A percentile compares a stretch with the other conserved stretches of the same genome.
Conservation (phyloP, 2,888 invertebrate species). For the Epinotia brunnichana region DNA sequence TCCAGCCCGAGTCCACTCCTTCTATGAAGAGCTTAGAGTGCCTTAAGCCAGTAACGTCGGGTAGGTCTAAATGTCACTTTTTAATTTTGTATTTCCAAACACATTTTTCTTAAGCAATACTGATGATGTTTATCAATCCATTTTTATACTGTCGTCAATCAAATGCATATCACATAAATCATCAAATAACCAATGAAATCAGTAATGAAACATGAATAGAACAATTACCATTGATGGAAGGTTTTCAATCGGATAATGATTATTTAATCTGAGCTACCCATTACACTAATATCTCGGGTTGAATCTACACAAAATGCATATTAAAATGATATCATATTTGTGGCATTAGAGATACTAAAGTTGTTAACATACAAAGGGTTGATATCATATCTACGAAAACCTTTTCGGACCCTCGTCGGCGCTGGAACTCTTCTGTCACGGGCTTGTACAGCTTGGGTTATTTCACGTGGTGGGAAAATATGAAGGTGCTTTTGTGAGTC, state of each 20-base stretch:
- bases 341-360: slow-evolving; percentile 30
- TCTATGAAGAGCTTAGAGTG: too few species aligned
- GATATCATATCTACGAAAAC: slow-evolving; percentile 31
- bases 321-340: slow-evolving; percentile 25
- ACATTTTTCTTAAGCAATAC: not conserved
- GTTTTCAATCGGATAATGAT: slow-evolving; percentile 8
- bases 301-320: slow-evolving; percentile 1
- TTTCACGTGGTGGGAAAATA: slow-evolving; percentile 5
- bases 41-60: too few species aligned
- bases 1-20: too few species aligned
- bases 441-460: slow-evolving; percentile 13
- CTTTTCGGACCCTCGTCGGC: slow-evolving; percentile 25
- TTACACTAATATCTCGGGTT: slow-evolving; percentile 6
- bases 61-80: too few species aligned
- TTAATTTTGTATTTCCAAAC: not conserved
- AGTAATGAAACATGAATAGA: not conserved
- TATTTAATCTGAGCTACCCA: slow-evolving; percentile 13
- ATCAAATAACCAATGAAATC: not conserved
- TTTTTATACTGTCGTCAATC: not conserved
- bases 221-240: not conserved
- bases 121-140: too few species aligned
- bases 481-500: slow-evolving; percentile 1
- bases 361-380: slow-evolving; percentile 31
- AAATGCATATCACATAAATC: not conserved
- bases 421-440: slow-evolving; percentile 19